Evolutionary conservation across 2,113 vertebrate genomes (phyloP), one percentile per base, ranked within the genome.

Genomic region (Lepus timidus): DNA sequence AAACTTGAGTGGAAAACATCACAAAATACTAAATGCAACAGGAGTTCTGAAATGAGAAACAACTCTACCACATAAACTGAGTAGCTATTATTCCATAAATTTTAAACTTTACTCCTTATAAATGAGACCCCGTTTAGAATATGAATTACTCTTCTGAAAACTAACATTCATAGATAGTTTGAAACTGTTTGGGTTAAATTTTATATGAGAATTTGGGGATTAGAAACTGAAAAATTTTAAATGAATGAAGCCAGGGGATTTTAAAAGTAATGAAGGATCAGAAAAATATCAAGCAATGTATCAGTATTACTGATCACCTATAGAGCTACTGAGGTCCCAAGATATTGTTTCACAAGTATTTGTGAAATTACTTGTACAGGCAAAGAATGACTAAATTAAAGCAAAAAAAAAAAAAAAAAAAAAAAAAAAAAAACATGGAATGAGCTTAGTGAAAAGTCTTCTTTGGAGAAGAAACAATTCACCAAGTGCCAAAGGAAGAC

Each of bases 391-490:
- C 36, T 85, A 51, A 84, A 65, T 51, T 58, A 85, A 61, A 71
- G 51, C 8, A 91, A 90, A 70, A 85, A 12, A 58, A 58, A 19
- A 58, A 58, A 58, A 61, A 36, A 82, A 39, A 74, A 23, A n/a
- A n/a, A n/a, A n/a, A n/a, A 90, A 93, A 51, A 29, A 65, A 78
- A 93, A 90, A 62, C 49, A 49, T 83, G 58, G 23, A 74, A 16
- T 76, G n/a, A 95, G 51, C n/a, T 64, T 55, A n/a, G 31, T n/a
- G 51, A 76, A 73, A 90, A 68, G n/a, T 70, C 20, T 90, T 88
- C 51, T 80, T 8, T 88, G 39, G 10, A 62, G 73, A 70, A n/a
- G 9, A 80, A 87, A 76, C 3, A 23, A 81, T 22, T 14, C 25
- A 58, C n/a, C 12, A 65, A 23, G 7, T 80, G 76, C 88, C 44